These are phyloP conservation scores for Aethina tumida DNA, from an alignment of 1,140 invertebrate species.

Conservation along the genomic window DNA sequence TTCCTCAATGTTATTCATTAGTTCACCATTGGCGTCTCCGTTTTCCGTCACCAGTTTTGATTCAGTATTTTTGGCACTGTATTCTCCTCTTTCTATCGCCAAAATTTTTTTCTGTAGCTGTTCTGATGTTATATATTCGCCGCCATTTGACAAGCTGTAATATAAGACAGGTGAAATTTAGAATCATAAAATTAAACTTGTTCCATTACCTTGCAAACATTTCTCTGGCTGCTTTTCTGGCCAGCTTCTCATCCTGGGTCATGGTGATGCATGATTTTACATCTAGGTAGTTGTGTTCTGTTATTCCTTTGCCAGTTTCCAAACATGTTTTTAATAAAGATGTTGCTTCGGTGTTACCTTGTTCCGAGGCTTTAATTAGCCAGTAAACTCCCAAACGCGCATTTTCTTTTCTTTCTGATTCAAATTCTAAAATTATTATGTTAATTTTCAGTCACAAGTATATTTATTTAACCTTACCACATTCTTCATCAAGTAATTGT, in stretches of 20 bases:
- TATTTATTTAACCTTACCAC: conserved; percentile 40
- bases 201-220: conserved; percentile 60
- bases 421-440: conserved; percentile 36
- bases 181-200: conserved; percentile 2
- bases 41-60: conserved; percentile 28
- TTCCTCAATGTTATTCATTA: conserved; percentile 25
- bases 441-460: conserved; percentile 7
- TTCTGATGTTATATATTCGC: conserved; percentile 74
- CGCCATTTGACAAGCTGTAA: conserved; percentile 62
- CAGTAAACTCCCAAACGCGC: conserved; percentile 68
- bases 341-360: conserved; percentile 79
- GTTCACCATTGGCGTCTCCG: conserved; percentile 23
- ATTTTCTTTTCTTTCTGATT: conserved; percentile 51
- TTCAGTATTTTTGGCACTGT: conserved; percentile 32
- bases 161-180: not conserved
- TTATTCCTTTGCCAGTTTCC: conserved; percentile 66
- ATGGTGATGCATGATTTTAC: conserved; percentile 75
- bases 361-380: conserved; percentile 80
- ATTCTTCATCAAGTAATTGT: conserved; percentile 57
- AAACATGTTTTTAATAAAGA: conserved; percentile 68
- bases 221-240: conserved; percentile 70
- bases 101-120: conserved; percentile 60
- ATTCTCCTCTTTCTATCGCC: conserved; percentile 46
- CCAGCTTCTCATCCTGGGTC: conserved; percentile 74
- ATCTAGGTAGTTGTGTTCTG: conserved; percentile 68